Percentiles rank a stretch among this genome's conserved stretches.
Conservation (phyloP, 2,797 vertebrate genomes). For the Megalops cyprinoides region DNA sequence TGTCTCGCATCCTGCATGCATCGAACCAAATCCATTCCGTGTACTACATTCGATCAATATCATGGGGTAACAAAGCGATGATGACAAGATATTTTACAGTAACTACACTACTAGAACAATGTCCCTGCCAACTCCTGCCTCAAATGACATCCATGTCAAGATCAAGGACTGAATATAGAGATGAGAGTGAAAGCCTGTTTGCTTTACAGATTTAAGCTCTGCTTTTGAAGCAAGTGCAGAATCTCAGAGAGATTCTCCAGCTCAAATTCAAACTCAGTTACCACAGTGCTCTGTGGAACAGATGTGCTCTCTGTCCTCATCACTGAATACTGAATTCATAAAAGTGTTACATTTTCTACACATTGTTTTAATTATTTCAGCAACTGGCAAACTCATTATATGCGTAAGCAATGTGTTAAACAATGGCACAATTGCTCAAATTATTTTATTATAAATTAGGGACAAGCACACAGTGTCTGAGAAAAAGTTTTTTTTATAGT, state of each 20-base stretch:
- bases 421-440: too few relatives aligned
- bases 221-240: not conserved
- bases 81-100: constrained; percentile 21
- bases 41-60: constrained; percentile 31
- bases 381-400: too few relatives aligned
- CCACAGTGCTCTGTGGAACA: too few relatives aligned
- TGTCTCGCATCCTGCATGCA: not conserved
- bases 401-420: too few relatives aligned
- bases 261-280: not conserved
- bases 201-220: not conserved
- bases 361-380: too few relatives aligned
- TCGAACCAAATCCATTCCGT: constrained; percentile 18
- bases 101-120: not conserved
- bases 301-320: too few relatives aligned
- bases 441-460: too few relatives aligned
- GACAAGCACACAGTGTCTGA: too few relatives aligned
- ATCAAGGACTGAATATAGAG: constrained; percentile 1
- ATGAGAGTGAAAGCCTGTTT: not conserved
- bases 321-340: too few relatives aligned
- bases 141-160: not conserved
- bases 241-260: not conserved
- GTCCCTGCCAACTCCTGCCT: not conserved
- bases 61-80: constrained; percentile 22
- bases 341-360: too few relatives aligned
- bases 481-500: too few relatives aligned